Conservation (phyloP, 2,113 vertebrate genomes). For the Chaetops frenatus region DNA sequence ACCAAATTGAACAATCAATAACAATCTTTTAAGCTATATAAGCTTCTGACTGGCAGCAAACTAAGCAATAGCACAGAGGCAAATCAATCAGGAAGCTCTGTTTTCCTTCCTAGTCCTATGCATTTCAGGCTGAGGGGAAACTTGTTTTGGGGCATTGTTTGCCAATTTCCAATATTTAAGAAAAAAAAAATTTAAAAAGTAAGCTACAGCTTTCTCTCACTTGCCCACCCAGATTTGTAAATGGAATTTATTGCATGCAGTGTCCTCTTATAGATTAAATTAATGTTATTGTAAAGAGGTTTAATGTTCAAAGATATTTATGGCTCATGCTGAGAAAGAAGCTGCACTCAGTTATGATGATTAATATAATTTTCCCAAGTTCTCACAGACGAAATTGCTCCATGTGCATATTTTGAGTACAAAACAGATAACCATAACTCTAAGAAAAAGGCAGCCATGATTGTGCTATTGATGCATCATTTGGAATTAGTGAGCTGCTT, state of each 20-base stretch:
- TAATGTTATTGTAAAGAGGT: conserved; percentile 75
- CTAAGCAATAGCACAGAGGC: background rate
- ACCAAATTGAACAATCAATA: conserved; percentile 62
- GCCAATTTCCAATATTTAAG: background rate
- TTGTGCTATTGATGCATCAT: conserved; percentile 40
- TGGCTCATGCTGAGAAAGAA: conserved; percentile 69
- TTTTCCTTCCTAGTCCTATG: background rate
- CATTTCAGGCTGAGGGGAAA: background rate
- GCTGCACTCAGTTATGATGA: conserved; percentile 70
- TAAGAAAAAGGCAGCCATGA: conserved; percentile 30
- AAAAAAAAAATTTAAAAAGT: background rate
- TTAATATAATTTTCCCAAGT: conserved; percentile 67
- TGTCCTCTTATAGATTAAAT: conserved; percentile 75
- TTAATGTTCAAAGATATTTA: conserved; percentile 74
- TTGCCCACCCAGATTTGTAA: conserved; percentile 70
- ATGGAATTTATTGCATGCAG: conserved; percentile 67
- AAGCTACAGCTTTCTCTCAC: conserved; percentile 35
- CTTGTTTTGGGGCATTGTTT: conserved; percentile 19
- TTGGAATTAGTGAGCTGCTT: conserved; percentile 43
- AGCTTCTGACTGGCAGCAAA: conserved; percentile 48
- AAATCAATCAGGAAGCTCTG: conserved; percentile 43
- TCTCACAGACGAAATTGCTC: conserved; percentile 66
- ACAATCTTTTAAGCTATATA: conserved; percentile 50
- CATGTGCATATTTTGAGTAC: conserved; percentile 65
- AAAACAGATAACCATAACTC: conserved; percentile 65